Base-by-base conservation (phyloP, 2,797 vertebrate genomes). In the Dipus sagitta region DNA sequence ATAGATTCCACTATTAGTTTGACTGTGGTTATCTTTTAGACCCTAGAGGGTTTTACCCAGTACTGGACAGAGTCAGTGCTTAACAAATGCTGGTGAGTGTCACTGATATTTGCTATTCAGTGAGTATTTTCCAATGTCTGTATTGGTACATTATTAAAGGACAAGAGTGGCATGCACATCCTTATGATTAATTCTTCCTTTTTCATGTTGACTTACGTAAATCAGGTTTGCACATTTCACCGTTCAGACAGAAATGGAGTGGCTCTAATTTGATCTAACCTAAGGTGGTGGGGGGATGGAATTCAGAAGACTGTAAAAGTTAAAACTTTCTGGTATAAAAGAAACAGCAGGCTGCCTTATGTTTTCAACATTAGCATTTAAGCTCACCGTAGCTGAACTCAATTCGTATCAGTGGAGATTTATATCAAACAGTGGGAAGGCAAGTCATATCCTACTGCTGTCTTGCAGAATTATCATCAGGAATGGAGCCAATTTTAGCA, bases 401-500 rank as follows among this genome's bases (percentile, higher is more conserved):
- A 97, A 97, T 98, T 98, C 96, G 23, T 97, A 98, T 98, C 97
- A 98, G 96, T 96, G 96, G 93, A 97, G 97, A 98, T 98, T 98
- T 98, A 98, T 97, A 98, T 98, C 98, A 98, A 98, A 97, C 98
- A 98, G 96, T 98, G 95, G 98, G 98, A 98, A 98, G 95, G 97
- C 96, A 96, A 85, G 82, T 97, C 97, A 97, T 98, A 97, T 96
- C 97, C 96, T 97, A 96, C 86, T 95, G 98, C 97, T 97, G 97
- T 98, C 98, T 98, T 95, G 95, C 79, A 94, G 94, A 98, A 98
- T 98, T 98, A 98, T 88, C 96, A 98, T 98, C 97, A 98, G 95
- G 92, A 98, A 96, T 85, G 96, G 28, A 95, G 97, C 95, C 96
- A 95, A 97, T 97, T 98, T 97, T 92, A 97, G 83, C 90, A 97